Conservation (phyloP, 2,797 vertebrate genomes). For the Gymnothorax javanicus region DNA sequence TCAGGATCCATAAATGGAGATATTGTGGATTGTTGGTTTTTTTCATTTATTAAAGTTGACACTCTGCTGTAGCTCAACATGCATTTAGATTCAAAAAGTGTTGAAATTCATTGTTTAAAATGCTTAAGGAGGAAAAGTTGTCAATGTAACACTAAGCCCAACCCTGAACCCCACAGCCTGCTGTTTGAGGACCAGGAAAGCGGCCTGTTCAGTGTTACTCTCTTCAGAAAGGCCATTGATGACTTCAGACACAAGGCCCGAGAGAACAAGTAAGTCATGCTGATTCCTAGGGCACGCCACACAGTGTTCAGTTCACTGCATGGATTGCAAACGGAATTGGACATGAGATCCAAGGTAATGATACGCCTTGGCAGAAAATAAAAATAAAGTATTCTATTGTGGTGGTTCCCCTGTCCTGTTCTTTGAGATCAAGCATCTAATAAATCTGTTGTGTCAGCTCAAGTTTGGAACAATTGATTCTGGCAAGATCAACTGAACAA, state of each 20-base stretch:
- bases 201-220: slow-evolving; percentile 91
- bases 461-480: too few species aligned
- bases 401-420: not conserved
- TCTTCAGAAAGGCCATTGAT: slow-evolving; percentile 94
- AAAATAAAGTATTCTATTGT: not conserved
- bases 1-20: too few species aligned
- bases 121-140: not conserved
- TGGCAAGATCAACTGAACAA: too few species aligned
- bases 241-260: slow-evolving; percentile 98
- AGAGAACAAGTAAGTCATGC: slow-evolving; percentile 87
- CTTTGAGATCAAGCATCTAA: too few species aligned
- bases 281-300: not conserved
- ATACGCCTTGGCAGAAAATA: not conserved
- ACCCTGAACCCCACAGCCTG: slow-evolving; percentile 67
- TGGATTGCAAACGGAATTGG: not conserved
- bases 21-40: too few species aligned
- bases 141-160: not conserved
- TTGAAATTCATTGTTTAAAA: too few species aligned
- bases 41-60: too few species aligned
- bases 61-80: too few species aligned
- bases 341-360: not conserved
- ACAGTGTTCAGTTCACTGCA: not conserved
- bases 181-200: slow-evolving; percentile 94
- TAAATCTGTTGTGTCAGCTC: too few species aligned
- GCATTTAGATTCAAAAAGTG: too few species aligned